Evolutionary conservation across 1,140 invertebrate species (phyloP), one percentile per base, ranked within the genome.

Genomic region (Octopus sinensis): DNA sequence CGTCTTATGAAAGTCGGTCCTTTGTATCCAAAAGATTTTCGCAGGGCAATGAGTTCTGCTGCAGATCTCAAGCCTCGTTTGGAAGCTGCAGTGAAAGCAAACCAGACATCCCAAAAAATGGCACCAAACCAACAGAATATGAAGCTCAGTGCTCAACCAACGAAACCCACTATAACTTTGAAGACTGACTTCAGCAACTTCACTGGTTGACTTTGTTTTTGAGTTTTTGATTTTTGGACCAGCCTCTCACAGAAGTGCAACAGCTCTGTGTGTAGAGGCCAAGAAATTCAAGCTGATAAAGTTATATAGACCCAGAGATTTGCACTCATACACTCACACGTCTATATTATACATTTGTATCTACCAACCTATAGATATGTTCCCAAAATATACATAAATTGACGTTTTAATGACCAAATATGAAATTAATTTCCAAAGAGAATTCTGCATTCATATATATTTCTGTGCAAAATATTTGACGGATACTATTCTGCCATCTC

Each of bases 171-270:
- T 10, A 98, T 98, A 86, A 96, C 97, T 90, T 92, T 98, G 76
- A 98, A 97, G 93, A 98, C 96, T 23, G 96, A 98, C 91, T 99
- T 99, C 89, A 96, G 96, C 86, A 97, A 98, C 92, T 98, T 90
- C 83, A 84, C 88, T 53, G 84, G 83, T 79, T 86, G 79, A 81
- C 30, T 43, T 78, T 43, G 54, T 56, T 68, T 68, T 13, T 13
- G 12, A 68, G 12, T 13, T n/a, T 68, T n/a, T 68, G 62, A 12
- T 68, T 13, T 13, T n/a, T 68, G 62, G 62, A 68, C n/a, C 12
- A n/a, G 62, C n/a, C n/a, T n/a, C 62, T 68, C n/a, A n/a, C 62
- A n/a, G 62, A 13, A n/a, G 12, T 68, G n/a, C n/a, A n/a, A 13
- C n/a, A 68, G 12, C 12, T 68, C 12, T 13, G 62, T 68, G 30